phyloP scores from a whole-genome alignment of 1,140 invertebrate species.

The Pseudachorutes palmiensis region DNA sequence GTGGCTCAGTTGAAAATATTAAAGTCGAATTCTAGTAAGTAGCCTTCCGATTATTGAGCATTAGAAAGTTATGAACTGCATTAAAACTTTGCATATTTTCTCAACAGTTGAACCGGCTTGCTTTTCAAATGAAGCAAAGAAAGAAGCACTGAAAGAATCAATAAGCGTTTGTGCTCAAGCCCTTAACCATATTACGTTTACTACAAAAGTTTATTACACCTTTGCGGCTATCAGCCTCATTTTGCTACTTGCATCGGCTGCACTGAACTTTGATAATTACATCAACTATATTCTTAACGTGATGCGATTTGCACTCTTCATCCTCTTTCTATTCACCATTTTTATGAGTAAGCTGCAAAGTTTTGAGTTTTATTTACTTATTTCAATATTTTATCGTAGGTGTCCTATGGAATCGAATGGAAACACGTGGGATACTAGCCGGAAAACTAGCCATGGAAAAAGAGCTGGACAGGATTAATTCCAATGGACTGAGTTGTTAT shows the following conservation, averaged over 20 bases:
- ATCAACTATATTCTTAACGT: neutral
- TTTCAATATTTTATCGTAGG: no score
- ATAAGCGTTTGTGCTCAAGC: constrained; percentile 31
- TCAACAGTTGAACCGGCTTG: neutral
- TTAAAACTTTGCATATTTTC: neutral
- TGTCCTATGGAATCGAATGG: no score
- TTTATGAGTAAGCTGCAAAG: no score
- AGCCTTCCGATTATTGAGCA: no score
- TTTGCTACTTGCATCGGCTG: neutral
- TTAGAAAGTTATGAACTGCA: no score
- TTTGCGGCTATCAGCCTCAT: constrained; percentile 20
- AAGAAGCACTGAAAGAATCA: constrained; percentile 29
- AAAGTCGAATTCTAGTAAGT: no score
- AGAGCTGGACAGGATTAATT: no score
- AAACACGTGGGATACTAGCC: no score
- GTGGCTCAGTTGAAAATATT: constrained; percentile 51
- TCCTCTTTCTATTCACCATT: neutral
- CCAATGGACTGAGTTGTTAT: no score
- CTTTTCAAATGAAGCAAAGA: constrained; percentile 3
- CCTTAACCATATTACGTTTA: constrained; percentile 21
- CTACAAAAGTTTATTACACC: constrained; percentile 25
- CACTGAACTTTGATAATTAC: neutral
- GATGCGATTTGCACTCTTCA: neutral
- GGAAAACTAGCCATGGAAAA: no score
- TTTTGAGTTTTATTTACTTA: no score